Percentiles rank a stretch among this genome's conserved stretches.
Evolutionary conservation across 2,113 vertebrate genomes (phyloP).

Genomic region (Seriola aureovittata): DNA sequence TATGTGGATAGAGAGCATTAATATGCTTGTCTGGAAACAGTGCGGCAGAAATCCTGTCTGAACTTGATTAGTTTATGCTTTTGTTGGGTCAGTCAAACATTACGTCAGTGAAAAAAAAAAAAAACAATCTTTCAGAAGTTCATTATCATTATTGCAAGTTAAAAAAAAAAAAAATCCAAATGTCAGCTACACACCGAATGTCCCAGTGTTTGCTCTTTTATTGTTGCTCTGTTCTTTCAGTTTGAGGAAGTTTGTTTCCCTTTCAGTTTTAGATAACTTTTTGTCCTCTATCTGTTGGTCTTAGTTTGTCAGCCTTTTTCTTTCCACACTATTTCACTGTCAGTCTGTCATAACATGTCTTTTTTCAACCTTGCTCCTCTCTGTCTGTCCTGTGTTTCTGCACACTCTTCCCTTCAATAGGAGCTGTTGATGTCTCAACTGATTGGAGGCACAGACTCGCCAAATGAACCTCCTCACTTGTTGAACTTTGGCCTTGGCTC

Average conservation of each 20-base stretch:
- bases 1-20: neutral
- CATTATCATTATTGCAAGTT: constrained; percentile 2
- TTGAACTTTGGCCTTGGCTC: constrained; percentile 74
- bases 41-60: neutral
- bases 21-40: neutral
- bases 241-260: constrained; percentile 18
- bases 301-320: neutral
- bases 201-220: neutral
- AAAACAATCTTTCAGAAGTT: neutral
- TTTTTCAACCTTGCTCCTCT: neutral
- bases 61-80: neutral
- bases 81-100: neutral
- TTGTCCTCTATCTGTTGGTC: constrained; percentile 15
- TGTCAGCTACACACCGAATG: neutral
- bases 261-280: constrained; percentile 32
- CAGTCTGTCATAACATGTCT: neutral
- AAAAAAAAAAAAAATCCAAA: constrained; percentile 8
- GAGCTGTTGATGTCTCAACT: constrained; percentile 88
- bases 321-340: constrained; percentile 9
- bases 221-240: constrained; percentile 9
- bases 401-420: constrained; percentile 71
- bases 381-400: constrained; percentile 7
- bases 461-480: constrained; percentile 51
- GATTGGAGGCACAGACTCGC: constrained; percentile 65
- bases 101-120: neutral